These are phyloP conservation scores for Willisornis vidua DNA, from an alignment of 2,113 vertebrate genomes.

Conservation along the genomic window DNA sequence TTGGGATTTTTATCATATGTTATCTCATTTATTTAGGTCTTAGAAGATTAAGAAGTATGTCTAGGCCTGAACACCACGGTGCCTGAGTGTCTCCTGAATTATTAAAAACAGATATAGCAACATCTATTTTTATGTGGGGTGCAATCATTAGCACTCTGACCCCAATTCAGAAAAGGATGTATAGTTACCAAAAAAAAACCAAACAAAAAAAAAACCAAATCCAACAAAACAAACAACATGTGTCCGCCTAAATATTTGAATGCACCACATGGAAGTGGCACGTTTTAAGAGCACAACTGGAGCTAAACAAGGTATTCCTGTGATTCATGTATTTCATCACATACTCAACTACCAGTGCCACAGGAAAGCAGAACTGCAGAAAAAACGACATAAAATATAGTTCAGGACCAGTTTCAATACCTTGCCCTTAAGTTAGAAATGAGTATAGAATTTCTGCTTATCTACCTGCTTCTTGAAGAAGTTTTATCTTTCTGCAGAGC, in stretches of 20 bases:
- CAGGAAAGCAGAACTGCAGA: background rate
- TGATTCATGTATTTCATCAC: background rate
- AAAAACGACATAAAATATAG: background rate
- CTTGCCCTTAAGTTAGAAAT: background rate
- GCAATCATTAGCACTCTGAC: background rate
- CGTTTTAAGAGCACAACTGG: background rate
- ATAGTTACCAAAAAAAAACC: background rate
- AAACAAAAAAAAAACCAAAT: too few relatives aligned
- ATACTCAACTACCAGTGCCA: background rate
- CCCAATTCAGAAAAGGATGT: background rate
- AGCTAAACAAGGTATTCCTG: background rate
- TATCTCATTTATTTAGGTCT: slow-evolving; percentile 22
- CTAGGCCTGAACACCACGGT: slow-evolving; percentile 5
- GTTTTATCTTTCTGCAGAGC: background rate
- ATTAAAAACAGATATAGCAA: slow-evolving; percentile 40
- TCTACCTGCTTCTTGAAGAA: background rate
- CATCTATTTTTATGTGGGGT: background rate
- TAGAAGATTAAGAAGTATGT: slow-evolving; percentile 17
- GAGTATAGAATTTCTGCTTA: background rate
- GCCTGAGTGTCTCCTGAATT: slow-evolving; percentile 46
- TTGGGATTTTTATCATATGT: slow-evolving; percentile 15
- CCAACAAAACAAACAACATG: background rate
- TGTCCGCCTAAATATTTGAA: background rate
- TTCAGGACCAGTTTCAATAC: background rate
- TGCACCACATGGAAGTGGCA: background rate